Evolutionary conservation across 2,797 vertebrate species (phyloP).

Genomic region (Clarias pachynema): DNA sequence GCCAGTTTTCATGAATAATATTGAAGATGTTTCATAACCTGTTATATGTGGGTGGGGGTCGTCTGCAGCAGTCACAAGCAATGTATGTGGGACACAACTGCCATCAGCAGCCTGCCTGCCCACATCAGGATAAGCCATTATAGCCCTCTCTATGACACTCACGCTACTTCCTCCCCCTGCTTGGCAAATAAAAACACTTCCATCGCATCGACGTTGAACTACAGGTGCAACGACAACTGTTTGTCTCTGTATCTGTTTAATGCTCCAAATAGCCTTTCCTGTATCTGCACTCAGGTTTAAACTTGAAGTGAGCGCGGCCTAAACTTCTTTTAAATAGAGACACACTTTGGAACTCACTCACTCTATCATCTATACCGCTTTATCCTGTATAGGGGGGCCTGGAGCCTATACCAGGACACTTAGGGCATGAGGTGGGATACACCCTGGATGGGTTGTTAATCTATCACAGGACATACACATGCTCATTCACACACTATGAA

Average conservation of each 20-base stretch:
- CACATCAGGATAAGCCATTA: conserved; percentile 68
- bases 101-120: conserved; percentile 63
- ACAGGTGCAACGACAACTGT: conserved; percentile 54
- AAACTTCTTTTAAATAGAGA: background rate
- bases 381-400: too few relatives aligned
- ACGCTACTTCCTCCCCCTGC: conserved; percentile 44
- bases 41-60: conserved; percentile 74
- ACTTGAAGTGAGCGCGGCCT: background rate
- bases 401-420: too few relatives aligned
- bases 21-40: conserved; percentile 62
- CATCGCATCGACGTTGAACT: conserved; percentile 62
- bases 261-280: background rate
- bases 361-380: too few relatives aligned
- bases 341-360: too few relatives aligned
- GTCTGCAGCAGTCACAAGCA: conserved; percentile 67
- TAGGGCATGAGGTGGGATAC: too few relatives aligned
- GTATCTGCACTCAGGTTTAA: background rate
- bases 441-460: too few relatives aligned
- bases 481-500: too few relatives aligned
- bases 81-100: conserved; percentile 67
- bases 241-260: background rate
- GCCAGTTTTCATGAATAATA: conserved; percentile 51
- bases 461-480: too few relatives aligned
- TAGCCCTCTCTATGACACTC: conserved; percentile 53
- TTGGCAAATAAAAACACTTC: conserved; percentile 41